Percentiles rank a stretch among this genome's conserved stretches.
Evolutionary conservation across 2,797 vertebrate genomes (phyloP).

Genomic region (Etheostoma perlongum): DNA sequence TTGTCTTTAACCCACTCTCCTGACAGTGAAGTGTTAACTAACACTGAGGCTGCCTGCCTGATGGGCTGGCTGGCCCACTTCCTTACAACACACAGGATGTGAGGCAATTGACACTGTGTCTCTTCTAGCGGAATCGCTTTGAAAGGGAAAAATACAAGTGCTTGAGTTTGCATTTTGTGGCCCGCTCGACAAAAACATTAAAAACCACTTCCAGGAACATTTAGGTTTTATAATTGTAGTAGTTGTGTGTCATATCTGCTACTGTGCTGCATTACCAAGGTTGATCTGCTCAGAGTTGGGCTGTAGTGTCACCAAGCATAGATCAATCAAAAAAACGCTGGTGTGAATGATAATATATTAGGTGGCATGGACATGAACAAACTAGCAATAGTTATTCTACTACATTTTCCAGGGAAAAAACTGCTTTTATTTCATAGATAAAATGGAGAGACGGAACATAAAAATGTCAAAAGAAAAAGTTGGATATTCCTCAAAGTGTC

Average conservation of each 20-base stretch:
- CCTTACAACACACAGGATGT: slow-evolving; percentile 86
- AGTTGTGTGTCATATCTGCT: slow-evolving; percentile 4
- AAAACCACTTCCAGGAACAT: slow-evolving; percentile 76
- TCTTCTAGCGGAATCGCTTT: slow-evolving; percentile 69
- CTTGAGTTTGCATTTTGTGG: slow-evolving; percentile 79
- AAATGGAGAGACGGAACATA: neutral
- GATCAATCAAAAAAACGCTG: slow-evolving; percentile 11
- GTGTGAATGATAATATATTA: neutral
- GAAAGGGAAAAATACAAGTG: slow-evolving; percentile 75
- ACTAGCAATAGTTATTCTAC: neutral
- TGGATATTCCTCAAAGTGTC: neutral
- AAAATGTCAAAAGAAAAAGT: neutral
- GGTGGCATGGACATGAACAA: neutral
- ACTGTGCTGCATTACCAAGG: neutral
- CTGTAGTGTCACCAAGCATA: slow-evolving; percentile 13
- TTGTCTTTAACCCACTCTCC: slow-evolving; percentile 23
- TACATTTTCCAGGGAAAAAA: neutral
- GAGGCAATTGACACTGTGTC: slow-evolving; percentile 74
- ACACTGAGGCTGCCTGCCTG: slow-evolving; percentile 31
- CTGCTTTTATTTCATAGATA: neutral
- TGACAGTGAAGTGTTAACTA: slow-evolving; percentile 60
- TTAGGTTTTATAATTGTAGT: slow-evolving; percentile 27
- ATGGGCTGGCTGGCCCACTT: slow-evolving; percentile 72
- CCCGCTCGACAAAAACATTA: slow-evolving; percentile 29
- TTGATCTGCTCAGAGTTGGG: slow-evolving; percentile 9